Conservation (phyloP, 2,888 invertebrate genomes). For the Choreutis nemorana region DNA sequence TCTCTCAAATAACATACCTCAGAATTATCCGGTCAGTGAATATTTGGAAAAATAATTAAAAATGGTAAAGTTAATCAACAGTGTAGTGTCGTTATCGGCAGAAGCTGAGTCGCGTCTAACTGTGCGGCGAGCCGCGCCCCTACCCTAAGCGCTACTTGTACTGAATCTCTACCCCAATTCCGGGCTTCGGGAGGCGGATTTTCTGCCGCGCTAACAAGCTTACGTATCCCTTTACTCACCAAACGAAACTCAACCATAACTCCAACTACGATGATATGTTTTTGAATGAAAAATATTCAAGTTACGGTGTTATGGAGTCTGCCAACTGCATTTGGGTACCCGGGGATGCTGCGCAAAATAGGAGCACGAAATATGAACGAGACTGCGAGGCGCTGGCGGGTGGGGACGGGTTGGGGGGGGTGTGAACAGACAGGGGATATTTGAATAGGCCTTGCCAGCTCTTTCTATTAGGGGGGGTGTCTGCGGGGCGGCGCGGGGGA, state of each 20-base stretch:
- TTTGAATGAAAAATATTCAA: constrained; percentile 12
- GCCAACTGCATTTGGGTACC: constrained; percentile 57
- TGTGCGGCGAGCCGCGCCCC: constrained; percentile 66
- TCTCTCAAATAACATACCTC: constrained; percentile 26
- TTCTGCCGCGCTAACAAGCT: constrained; percentile 19
- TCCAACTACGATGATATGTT: constrained; percentile 14
- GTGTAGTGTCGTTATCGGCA: constrained; percentile 49
- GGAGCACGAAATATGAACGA: constrained; percentile 67
- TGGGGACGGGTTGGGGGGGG: constrained; percentile 57
- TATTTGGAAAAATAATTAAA: constrained; percentile 20
- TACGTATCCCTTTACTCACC: constrained; percentile 14
- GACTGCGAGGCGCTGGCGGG: constrained; percentile 66
- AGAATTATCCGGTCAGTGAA: constrained; percentile 5
- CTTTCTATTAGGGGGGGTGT: constrained; percentile 34
- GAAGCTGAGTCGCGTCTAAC: constrained; percentile 63
- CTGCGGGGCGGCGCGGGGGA: constrained; percentile 21
- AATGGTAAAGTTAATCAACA: constrained; percentile 29
- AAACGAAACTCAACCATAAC: constrained; percentile 18
- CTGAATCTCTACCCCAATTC: constrained; percentile 67
- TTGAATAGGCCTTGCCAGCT: constrained; percentile 59
- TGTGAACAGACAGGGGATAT: constrained; percentile 59
- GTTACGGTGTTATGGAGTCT: constrained; percentile 49
- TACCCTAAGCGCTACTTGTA: constrained; percentile 64
- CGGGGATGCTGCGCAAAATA: constrained; percentile 69
- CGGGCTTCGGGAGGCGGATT: constrained; percentile 50